Conservation (phyloP, 2,113 vertebrate species). For the Carassius carassius region DNA sequence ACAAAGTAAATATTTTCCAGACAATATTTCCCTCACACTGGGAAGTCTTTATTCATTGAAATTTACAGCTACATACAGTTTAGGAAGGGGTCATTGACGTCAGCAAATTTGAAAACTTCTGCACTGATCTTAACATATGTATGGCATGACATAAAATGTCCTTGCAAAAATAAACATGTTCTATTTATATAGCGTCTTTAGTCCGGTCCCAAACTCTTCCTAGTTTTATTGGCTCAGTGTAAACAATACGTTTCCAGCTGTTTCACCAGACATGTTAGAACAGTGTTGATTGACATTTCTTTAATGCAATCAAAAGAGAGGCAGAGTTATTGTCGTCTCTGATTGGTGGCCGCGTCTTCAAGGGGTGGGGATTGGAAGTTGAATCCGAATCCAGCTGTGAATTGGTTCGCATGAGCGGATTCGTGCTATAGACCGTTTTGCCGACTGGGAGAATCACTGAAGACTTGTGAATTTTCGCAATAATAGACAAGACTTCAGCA, state of each 20-base stretch:
- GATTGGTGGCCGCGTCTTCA: slow-evolving; percentile 69
- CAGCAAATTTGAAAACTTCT: background rate
- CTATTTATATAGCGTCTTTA: slow-evolving; percentile 62
- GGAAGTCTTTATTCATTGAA: background rate
- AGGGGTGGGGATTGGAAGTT: slow-evolving; percentile 86
- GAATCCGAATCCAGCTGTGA: slow-evolving; percentile 90
- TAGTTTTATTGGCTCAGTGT: slow-evolving; percentile 67
- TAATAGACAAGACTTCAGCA: slow-evolving; percentile 49
- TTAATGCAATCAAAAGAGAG: slow-evolving; percentile 53
- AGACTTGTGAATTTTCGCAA: slow-evolving; percentile 55
- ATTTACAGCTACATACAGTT: background rate
- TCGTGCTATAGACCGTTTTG: slow-evolving; percentile 64
- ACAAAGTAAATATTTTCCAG: background rate
- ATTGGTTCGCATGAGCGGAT: slow-evolving; percentile 78
- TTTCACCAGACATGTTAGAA: slow-evolving; percentile 59
- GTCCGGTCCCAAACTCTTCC: slow-evolving; percentile 56
- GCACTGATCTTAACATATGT: slow-evolving; percentile 37
- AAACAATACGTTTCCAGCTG: slow-evolving; percentile 84
- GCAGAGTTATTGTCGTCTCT: slow-evolving; percentile 20
- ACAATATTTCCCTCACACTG: background rate
- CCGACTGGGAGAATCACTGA: slow-evolving; percentile 62
- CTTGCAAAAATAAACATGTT: slow-evolving; percentile 54
- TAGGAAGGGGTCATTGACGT: background rate
- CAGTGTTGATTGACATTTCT: slow-evolving; percentile 41
- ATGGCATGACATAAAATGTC: slow-evolving; percentile 37